Evolutionary conservation across 2,888 invertebrate species (phyloP).

Genomic region (Nomada ferruginata): DNA sequence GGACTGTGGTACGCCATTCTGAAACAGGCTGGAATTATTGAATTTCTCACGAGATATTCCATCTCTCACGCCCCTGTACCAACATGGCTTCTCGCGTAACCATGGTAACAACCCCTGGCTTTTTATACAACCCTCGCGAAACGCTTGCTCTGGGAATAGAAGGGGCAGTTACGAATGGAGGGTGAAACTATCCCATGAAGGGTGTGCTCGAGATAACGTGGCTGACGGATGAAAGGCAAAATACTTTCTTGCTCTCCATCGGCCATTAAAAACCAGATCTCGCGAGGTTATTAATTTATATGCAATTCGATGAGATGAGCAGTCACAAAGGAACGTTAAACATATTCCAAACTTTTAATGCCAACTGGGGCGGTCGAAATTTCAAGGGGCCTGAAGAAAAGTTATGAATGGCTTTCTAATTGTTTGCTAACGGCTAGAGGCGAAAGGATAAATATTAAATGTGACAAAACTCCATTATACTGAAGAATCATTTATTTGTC

Average conservation of each 20-base stretch:
- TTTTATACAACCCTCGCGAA: conserved; percentile 34
- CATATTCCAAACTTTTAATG: not conserved
- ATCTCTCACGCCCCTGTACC: conserved; percentile 72
- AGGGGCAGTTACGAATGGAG: conserved; percentile 52
- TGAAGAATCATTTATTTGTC: no score
- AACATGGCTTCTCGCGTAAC: conserved; percentile 76
- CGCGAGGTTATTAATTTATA: conserved; percentile 23
- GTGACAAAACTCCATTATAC: no score
- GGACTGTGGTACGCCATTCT: conserved; percentile 56
- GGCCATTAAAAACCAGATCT: conserved; percentile 44
- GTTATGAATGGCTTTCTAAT: no score
- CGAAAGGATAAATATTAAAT: no score
- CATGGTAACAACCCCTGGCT: conserved; percentile 72
- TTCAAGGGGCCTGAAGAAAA: not conserved
- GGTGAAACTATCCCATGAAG: conserved; percentile 47
- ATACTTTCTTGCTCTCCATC: conserved; percentile 38
- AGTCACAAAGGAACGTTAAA: not conserved
- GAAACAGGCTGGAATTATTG: conserved; percentile 56
- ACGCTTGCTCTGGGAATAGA: conserved; percentile 38
- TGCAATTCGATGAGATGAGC: not conserved
- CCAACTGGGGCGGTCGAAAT: not conserved
- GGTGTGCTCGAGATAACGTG: conserved; percentile 45
- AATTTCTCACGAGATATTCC: conserved; percentile 55
- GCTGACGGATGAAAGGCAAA: conserved; percentile 17
- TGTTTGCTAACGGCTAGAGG: no score